Percentiles rank a stretch among this genome's conserved stretches.
Evolutionary conservation across 2,113 vertebrate genomes (phyloP).

Genomic region (Puntigrus tetrazona): DNA sequence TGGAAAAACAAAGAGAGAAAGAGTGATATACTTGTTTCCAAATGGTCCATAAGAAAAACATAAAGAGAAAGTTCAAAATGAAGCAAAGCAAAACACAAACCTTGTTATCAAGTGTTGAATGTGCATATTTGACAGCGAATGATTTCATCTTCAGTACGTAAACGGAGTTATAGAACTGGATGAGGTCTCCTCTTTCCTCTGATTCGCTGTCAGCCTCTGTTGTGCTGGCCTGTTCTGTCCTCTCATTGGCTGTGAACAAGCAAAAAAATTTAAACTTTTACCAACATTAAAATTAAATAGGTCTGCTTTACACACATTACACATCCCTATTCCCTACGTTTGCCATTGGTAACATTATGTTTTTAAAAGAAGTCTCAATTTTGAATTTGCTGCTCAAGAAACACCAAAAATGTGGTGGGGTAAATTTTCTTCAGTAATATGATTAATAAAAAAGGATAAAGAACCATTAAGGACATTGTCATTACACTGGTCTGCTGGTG

Average conservation of each 20-base stretch:
- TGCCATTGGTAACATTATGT: neutral
- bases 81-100: constrained; percentile 65
- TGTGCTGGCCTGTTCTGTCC: constrained; percentile 47
- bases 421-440: neutral
- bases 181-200: constrained; percentile 89
- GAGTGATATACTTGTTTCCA: neutral
- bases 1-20: neutral
- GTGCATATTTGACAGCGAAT: constrained; percentile 86
- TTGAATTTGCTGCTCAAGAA: neutral
- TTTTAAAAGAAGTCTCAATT: neutral
- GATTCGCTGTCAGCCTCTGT: constrained; percentile 43
- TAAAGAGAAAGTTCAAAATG: neutral
- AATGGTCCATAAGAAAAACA: neutral
- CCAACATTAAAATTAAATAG: no score
- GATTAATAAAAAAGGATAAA: neutral
- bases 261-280: neutral
- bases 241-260: constrained; percentile 64
- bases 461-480: neutral
- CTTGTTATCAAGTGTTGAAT: constrained; percentile 76
- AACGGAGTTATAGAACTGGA: constrained; percentile 92
- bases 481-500: constrained; percentile 70
- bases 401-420: no score
- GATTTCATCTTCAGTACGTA: constrained; percentile 87
- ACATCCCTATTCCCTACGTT: neutral
- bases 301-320: neutral